Evolutionary conservation across 1,140 invertebrate genomes (phyloP), one percentile per base, ranked within the genome.

Genomic region (Aleiodes sp.): DNA sequence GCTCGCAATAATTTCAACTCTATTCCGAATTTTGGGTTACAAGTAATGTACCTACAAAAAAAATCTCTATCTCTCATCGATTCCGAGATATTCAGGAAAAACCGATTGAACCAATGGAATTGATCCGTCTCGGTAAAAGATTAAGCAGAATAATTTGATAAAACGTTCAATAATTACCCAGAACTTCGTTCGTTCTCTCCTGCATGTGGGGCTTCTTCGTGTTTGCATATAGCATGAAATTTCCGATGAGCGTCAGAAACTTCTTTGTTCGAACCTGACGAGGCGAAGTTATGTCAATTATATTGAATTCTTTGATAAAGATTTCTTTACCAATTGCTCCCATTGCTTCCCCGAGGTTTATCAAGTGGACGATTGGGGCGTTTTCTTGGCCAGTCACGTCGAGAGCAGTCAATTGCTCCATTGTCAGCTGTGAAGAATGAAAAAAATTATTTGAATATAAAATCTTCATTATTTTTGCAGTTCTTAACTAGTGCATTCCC

Each of bases 261-360:
- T 60, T 82, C 1, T 72, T 68, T 31, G 74, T 41, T 63, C 68
- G 75, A 39, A 81, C 82, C 14, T 75, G 71, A 31, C 76, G 75
- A 56, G 80, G 78, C 65, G 65, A 75, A 19, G 71, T 78, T 0
- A 82, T 77, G 28, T 82, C 81, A 0, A 66, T 78, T 29, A 82
- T 65, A 65, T 35, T 70, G 26, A 82, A 73, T 59, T 80, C 76
- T 66, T 70, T 68, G 4, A 82, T 7, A 73, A 79, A 81, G 71
- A 82, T 79, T 41, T 73, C 56, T 19, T 73, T 52, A 9, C 74
- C 78, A 41, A 82, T 73, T 16, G 70, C 65, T 21, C 35, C 26
- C 31, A 80, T 73, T 35, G 65, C 73, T 60, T 67, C 24, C 35
- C 73, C 29, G 26, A 82, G 61, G 70, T 82, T 82, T 26, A 81